Evolutionary conservation across 2,113 vertebrate species (phyloP).

Genomic region (Chlorodrepanis virens): DNA sequence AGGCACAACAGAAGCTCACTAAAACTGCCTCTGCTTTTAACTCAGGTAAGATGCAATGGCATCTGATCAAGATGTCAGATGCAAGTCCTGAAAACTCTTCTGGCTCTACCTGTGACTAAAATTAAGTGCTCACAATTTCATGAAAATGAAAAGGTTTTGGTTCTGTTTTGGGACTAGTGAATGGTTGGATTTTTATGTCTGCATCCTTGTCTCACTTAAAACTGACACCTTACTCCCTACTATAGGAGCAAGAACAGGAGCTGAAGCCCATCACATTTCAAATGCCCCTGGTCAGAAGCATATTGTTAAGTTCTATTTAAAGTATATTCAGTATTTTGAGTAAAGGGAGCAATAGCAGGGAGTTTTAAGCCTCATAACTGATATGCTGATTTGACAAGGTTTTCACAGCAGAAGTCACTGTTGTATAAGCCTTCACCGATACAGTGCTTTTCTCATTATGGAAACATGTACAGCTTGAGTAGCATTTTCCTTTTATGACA

Average conservation of each 20-base stretch:
- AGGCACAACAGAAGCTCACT: neutral
- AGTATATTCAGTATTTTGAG: neutral
- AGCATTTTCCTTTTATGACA: neutral
- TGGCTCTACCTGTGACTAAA: neutral
- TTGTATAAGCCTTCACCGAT: neutral
- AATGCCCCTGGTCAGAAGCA: neutral
- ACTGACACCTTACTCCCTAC: neutral
- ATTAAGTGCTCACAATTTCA: neutral
- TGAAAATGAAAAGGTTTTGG: neutral
- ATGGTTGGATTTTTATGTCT: neutral
- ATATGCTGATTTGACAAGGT: neutral
- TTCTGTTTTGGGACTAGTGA: neutral
- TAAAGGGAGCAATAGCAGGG: neutral
- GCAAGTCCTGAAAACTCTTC: neutral
- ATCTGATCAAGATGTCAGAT: neutral
- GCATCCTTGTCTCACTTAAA: neutral
- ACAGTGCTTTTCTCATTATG: neutral
- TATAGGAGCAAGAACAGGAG: neutral
- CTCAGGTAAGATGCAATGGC: neutral
- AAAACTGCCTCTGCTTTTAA: neutral
- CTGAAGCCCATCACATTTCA: neutral
- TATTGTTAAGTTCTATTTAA: neutral
- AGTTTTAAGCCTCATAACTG: neutral
- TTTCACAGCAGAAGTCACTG: slow-evolving; percentile 44
- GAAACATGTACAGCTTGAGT: neutral